Evolutionary conservation across 2,888 invertebrate genomes (phyloP), one percentile per base, ranked within the genome.

Genomic region (Octonoba sinensis): DNA sequence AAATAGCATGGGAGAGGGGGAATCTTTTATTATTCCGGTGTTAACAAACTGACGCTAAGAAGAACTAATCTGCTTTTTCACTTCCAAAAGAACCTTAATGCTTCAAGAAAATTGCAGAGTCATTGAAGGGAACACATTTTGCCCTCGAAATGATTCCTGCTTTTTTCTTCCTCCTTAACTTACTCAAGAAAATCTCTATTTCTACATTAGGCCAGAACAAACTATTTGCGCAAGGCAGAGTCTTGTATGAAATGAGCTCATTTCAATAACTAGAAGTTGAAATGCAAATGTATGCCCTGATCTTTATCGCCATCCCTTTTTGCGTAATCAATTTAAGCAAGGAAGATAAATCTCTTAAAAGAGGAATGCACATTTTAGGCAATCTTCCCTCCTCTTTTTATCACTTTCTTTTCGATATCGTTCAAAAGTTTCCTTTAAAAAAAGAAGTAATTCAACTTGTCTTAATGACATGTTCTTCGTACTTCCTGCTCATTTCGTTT

Each of bases 291-390:
- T 66, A 65, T 59, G 27, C 49, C 71, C 22, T 59, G 66, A 66
- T 78, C 62, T 72, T 66, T 72, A 66, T 72, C 72, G 60, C 54
- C 22, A 59, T 78, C 51, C 57, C 59, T 65, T 72, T 72, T 72
- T 72, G 36, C 46, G 66, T 72, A 78, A 78, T 78, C 78, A 78
- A 77, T 70, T 77, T 77, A 77, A 77, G 77, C 62, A 64, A 49
- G 46, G 64, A 24, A 56, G 56, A 74, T 70, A 70, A 70, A 77
- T 70, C 70, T 56, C 44, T 51, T 54, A 70, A 64, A 77, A 67
- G 70, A 54, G 49, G 70, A 64, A 70, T 54, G 49, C 64, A 27
- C 51, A 59, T 69, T 57, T 76, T 69, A 67, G 67, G 74, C 69
- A 76, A 60, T 69, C 77, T 62, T 62, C 62, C 36, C 36, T 36